Evolutionary conservation across 1,140 invertebrate species (phyloP), one percentile per base, ranked within the genome.

Genomic region (Gonatopus flavifemur): DNA sequence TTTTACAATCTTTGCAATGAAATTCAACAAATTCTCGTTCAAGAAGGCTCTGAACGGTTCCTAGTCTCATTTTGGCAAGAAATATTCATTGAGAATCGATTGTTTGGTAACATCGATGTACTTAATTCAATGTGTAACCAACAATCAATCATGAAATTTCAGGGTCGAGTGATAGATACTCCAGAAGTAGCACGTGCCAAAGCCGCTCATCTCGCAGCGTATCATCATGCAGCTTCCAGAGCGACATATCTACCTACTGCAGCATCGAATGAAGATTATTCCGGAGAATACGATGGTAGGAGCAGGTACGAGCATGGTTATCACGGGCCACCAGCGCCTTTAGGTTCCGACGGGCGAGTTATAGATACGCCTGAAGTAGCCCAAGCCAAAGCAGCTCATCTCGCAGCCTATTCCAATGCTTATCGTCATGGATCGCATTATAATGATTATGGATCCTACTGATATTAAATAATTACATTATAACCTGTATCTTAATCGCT

Each of bases 321-420:
- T 46, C 37, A 59, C 16, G 53, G 53, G 5, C 30, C 52, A 3
- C 16, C 31, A 0, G 55, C 57, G 0, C 55, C 60, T 13, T 46
- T 60, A 7, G 61, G 44, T 8, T 70, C 75, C 36, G 77, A 81
- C 37, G 80, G 78, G 10, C 71, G 79, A 10, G 80, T 80, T 8
- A 69, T 81, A 5, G 80, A 84, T 32, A 82, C 81, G 7, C 80
- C 80, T 31, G 82, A 83, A 52, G 82, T 83, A 3, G 78, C 79
- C 45, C 78, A 80, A 39, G 81, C 81, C 19, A 81, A 77, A 62
- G 77, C 78, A 30, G 74, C 71, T 7, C 82, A 83, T 59, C 71
- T 76, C 44, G 79, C 81, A 18, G 78, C 79, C 42, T 54, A 76
- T 4, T 66, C 69, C 6, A 63, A 69, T 47, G n/a, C n/a, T n/a